These are phyloP conservation scores for Kryptolebias ocellatus DNA, from an alignment of 2,797 vertebrate species.

Conservation along the genomic window DNA sequence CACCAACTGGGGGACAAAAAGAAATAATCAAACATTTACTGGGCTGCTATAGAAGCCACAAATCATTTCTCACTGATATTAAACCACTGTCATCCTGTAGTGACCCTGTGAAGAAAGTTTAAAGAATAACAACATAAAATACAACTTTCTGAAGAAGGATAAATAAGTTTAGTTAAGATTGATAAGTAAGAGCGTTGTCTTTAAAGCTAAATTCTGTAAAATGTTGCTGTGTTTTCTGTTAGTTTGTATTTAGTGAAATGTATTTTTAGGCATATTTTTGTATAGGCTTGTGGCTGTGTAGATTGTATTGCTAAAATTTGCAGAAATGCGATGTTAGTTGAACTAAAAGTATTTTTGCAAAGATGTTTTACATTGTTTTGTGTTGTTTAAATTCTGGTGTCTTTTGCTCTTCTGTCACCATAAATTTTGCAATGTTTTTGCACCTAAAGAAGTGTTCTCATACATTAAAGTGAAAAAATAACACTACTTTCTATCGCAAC, in stretches of 20 bases:
- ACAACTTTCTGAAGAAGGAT: not conserved
- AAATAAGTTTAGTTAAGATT: too few relatives aligned
- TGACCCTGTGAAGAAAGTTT: too few relatives aligned
- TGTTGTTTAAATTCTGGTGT: too few relatives aligned
- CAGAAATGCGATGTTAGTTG: too few relatives aligned
- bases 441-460: too few relatives aligned
- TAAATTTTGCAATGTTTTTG: not conserved
- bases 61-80: constrained; percentile 6
- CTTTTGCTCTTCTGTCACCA: not conserved
- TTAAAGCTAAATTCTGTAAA: not conserved
- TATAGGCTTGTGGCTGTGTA: too few relatives aligned
- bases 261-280: not conserved
- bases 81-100: not conserved
- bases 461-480: not conserved
- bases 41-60: not conserved
- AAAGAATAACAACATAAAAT: not conserved
- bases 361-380: too few relatives aligned
- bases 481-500: constrained; percentile 12
- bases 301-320: too few relatives aligned
- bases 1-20: constrained; percentile 79
- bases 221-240: not conserved
- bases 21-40: not conserved
- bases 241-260: not conserved
- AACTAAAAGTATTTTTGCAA: too few relatives aligned
- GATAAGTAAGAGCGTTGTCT: too few relatives aligned